Base-by-base conservation (phyloP, 2,113 vertebrate genomes). In the Elanoides forficatus region DNA sequence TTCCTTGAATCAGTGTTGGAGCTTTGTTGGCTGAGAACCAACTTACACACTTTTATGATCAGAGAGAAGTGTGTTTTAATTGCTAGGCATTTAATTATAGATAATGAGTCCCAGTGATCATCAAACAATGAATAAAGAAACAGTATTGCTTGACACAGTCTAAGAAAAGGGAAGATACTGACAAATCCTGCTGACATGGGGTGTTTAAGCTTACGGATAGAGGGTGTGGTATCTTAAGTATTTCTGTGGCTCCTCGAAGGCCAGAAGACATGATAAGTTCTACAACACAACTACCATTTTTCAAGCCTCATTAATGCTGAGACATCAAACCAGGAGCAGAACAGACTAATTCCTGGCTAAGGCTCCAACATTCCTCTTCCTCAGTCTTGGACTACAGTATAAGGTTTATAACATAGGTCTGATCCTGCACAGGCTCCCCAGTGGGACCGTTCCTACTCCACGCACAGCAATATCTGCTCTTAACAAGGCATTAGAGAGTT, bases 191-290 rank as follows among this genome's bases (percentile, higher is more conserved):
- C 72, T 81, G 45, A 52, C n/a, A 9, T 6, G 8, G 0, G 30
- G 13, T 4, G 10, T 30, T 83, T 15, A 19, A 81, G 42, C 17
- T 47, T 56, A 34, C 0, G 0, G 10, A 20, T 0, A 13, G 3
- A 17, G 11, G 13, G 11, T 21, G 23, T 21, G 45, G 4, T 13
- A 32, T 22, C 43, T 89, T 19, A 22, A 45, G 38, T 6, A 66
- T 11, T 26, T 59, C 36, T 48, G 20, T 22, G 7, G 8, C 38
- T 81, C 26, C 38, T 25, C 30, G 62, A 19, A 38, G 20, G 9
- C 17, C n/a, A 71, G 67, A 59, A 63, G 65, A 18, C 42, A 12
- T 5, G 7, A 53, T 15, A 26, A 40, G 12, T 62, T 71, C 34
- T n/a, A 55, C 2, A 50, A 32, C 36, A 47, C 14, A 52, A 50